Evolutionary conservation across 2,113 vertebrate genomes (phyloP), one percentile per base, ranked within the genome.

Genomic region (Aplodontia rufa): DNA sequence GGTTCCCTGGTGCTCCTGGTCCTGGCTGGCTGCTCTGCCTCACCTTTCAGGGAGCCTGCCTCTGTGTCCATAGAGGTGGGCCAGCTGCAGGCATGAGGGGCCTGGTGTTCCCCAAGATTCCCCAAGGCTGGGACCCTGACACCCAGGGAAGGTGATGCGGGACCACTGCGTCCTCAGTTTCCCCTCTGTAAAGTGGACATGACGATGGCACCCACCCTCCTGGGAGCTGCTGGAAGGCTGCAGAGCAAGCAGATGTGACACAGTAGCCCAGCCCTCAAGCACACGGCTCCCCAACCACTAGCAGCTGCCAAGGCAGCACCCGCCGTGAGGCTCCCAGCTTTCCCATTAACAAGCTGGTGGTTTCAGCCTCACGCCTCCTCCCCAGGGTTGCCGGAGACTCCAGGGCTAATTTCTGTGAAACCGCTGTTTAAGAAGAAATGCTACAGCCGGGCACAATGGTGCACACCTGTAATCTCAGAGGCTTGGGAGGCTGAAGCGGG

Each of bases 301-400:
- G 83, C 17, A 19, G 42, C 24, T 35, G 82, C 66, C 28, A 11
- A 19, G 62, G 58, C 10, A 4, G 32, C 11, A 75, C 2, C 0
- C 0, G 22, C 8, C 4, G 0, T 0, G 0, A n/a, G 8, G 19
- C 3, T 24, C 49, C 32, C 0, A 3, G 16, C n/a, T 79, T 53
- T 5, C 7, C 49, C 7, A 3, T 55, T 22, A 22, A 17, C 53
- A 17, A 30, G 37, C 4, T 37, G 42, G n/a, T 12, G 66, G 49
- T 13, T 7, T 84, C 66, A 62, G 17, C 37, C 12, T 83, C 28
- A 58, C 1, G 4, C 37, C 76, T 32, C 74, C 72, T 58, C 28
- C 62, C 16, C 3, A 28, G 55, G 55, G 68, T 24, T 35, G 32
- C 68, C 19, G 22, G 55, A 49, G 10, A 64, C 35, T 45, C 42